phyloP scores from a whole-genome alignment of 2,113 vertebrate species.

The Ochotona curzoniae region DNA sequence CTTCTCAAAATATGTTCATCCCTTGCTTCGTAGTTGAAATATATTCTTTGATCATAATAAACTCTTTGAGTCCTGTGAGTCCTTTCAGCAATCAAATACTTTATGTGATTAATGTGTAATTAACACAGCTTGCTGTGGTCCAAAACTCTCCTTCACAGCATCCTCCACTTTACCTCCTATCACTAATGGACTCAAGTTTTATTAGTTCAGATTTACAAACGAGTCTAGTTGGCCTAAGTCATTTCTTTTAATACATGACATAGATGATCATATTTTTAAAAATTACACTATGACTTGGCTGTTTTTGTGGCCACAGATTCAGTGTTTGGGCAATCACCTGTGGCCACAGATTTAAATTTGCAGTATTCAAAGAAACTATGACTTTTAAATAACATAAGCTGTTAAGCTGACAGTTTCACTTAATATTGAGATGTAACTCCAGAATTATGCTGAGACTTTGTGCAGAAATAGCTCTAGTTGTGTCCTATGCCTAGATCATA shows the following conservation, averaged over 20 bases:
- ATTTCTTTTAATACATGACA: slow-evolving; percentile 10
- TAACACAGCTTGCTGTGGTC: slow-evolving; percentile 62
- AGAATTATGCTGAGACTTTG: neutral
- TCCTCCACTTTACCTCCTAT: slow-evolving; percentile 60
- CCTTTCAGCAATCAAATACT: slow-evolving; percentile 59
- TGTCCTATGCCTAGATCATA: neutral
- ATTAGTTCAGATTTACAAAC: slow-evolving; percentile 50
- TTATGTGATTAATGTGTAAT: slow-evolving; percentile 72
- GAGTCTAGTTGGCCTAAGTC: neutral
- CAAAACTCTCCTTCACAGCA: slow-evolving; percentile 59
- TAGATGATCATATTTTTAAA: neutral
- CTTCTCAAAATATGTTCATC: neutral
- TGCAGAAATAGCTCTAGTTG: no score
- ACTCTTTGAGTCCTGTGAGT: slow-evolving; percentile 32
- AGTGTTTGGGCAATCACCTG: neutral
- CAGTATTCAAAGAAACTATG: neutral
- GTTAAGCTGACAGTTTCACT: neutral
- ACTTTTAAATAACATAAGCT: neutral
- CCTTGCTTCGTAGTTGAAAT: slow-evolving; percentile 12
- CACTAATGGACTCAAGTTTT: slow-evolving; percentile 54
- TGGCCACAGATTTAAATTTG: neutral
- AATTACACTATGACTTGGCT: neutral
- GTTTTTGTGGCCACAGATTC: neutral
- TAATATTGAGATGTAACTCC: neutral
- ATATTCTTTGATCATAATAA: slow-evolving; percentile 51